Evolutionary conservation across 2,888 invertebrate species (phyloP), one percentile per base, ranked within the genome.

Genomic region (Therioaphis trifolii): DNA sequence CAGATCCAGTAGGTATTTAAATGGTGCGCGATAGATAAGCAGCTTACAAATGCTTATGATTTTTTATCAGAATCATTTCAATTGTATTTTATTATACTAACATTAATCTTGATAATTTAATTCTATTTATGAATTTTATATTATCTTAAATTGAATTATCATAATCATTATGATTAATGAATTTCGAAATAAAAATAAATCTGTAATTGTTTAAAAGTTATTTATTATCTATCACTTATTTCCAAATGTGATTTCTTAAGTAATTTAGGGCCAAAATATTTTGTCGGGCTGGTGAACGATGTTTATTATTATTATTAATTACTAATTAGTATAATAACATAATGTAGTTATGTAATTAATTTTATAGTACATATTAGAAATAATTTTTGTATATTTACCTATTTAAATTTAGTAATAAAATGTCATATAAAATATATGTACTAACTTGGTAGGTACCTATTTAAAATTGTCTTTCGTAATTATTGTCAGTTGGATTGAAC

Each of bases 71-170:
- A 46, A 63, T 27, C 27, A 63, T 63, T 76, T 76, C 46, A 46
- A 76, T 63, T 63, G 76, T 76, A 27, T 61, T 76, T 76, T 27
- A 49, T 9, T 63, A 40, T 46, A 69, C 24, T 27, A 40, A 18
- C 7, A n/a, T 46, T 46, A 49, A 63, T 63, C 63, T 76, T 63
- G 63, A 76, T 76, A 27, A 29, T 49, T 63, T 63, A 29, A 46
- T 76, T 49, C 12, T 63, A 68, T 40, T 58, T 24, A 24, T 58
- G 24, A 21, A n/a, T 58, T 58, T 12, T 24, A 5, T 58, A 21
- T 2, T 46, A 61, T 61, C 27, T 76, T 24, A 29, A 27, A 29
- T 46, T 29, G 24, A 63, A 43, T n/a, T 76, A 63, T 75, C 3
- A 76, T 63, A 49, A 29, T 29, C 46, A 46, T 5, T 52, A 52